These are phyloP conservation scores for Rhabditoides inermis DNA, from an alignment of 2,888 invertebrate species.

Conservation along the genomic window DNA sequence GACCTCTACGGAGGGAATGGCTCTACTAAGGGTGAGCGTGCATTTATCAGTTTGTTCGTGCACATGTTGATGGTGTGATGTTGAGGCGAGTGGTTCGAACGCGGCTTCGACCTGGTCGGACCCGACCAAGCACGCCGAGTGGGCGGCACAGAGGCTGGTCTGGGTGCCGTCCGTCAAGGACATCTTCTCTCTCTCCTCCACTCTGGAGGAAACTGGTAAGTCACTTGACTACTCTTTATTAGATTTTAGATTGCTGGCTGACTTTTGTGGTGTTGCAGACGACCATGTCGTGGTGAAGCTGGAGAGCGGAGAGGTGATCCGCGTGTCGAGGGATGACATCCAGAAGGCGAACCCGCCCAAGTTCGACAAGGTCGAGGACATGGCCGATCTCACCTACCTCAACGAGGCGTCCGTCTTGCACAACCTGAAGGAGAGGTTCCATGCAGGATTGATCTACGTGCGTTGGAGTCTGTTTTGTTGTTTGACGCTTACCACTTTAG, in stretches of 20 bases:
- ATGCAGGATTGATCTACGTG: conserved; percentile 97
- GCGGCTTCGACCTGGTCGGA: too few relatives aligned
- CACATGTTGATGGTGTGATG: too few relatives aligned
- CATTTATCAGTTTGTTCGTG: too few relatives aligned
- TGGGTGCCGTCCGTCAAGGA: conserved; percentile 91
- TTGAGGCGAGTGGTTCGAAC: too few relatives aligned
- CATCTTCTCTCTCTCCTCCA: conserved; percentile 81
- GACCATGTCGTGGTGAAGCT: conserved; percentile 83
- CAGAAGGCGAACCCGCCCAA: conserved; percentile 88
- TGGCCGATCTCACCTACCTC: conserved; percentile 97
- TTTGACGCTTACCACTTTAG: conserved; percentile 66
- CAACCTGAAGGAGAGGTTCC: conserved; percentile 98
- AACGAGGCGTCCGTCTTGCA: conserved; percentile 98
- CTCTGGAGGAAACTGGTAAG: too few relatives aligned
- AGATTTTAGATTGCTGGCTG: too few relatives aligned
- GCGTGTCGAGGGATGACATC: too few relatives aligned
- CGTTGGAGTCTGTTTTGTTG: conserved; percentile 62
- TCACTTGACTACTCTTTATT: too few relatives aligned
- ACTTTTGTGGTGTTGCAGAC: too few relatives aligned
- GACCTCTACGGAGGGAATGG: too few relatives aligned
- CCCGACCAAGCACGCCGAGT: conserved; percentile 95
- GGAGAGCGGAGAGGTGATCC: too few relatives aligned
- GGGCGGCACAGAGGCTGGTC: conserved; percentile 93
- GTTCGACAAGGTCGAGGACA: conserved; percentile 99
- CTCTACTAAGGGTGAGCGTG: too few relatives aligned